These are phyloP conservation scores for Nephrotoma appendiculata DNA, from an alignment of 2,888 invertebrate species.

Conservation along the genomic window DNA sequence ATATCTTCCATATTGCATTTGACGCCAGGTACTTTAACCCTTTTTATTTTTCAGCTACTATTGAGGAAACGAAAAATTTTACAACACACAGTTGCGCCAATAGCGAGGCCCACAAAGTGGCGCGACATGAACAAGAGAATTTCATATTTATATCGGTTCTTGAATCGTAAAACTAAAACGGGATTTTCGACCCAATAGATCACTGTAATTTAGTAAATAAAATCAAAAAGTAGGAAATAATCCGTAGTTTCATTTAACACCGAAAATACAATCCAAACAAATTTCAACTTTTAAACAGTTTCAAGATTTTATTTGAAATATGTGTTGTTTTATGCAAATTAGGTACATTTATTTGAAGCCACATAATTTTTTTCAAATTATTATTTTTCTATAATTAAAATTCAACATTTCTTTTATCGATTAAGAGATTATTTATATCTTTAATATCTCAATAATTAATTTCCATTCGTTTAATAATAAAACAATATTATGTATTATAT, in stretches of 20 bases:
- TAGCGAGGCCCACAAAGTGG: slow-evolving; percentile 63
- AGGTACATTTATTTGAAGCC: not conserved
- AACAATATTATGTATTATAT: not conserved
- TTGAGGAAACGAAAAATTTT: slow-evolving; percentile 58
- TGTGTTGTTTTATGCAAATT: not conserved
- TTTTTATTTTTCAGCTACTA: slow-evolving; percentile 15
- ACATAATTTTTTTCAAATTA: not conserved
- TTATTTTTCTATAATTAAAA: not conserved
- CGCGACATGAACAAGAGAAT: slow-evolving; percentile 58
- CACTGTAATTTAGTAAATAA: not conserved
- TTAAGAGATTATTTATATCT: not conserved
- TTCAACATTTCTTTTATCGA: not conserved
- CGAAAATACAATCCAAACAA: not conserved
- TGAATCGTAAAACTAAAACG: slow-evolving; percentile 71
- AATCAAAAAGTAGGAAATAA: not conserved
- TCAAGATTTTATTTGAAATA: not conserved
- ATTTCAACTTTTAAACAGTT: not conserved
- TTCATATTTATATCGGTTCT: slow-evolving; percentile 54
- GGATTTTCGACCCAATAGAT: slow-evolving; percentile 31
- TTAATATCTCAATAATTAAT: not conserved
- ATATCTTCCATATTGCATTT: not conserved
- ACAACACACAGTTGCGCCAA: slow-evolving; percentile 39
- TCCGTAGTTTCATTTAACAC: not conserved
- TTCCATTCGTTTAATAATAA: not conserved
- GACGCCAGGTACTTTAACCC: slow-evolving; percentile 7